Evolutionary conservation across 2,113 vertebrate genomes (phyloP), one percentile per base, ranked within the genome.

Genomic region (Saccopteryx leptura): DNA sequence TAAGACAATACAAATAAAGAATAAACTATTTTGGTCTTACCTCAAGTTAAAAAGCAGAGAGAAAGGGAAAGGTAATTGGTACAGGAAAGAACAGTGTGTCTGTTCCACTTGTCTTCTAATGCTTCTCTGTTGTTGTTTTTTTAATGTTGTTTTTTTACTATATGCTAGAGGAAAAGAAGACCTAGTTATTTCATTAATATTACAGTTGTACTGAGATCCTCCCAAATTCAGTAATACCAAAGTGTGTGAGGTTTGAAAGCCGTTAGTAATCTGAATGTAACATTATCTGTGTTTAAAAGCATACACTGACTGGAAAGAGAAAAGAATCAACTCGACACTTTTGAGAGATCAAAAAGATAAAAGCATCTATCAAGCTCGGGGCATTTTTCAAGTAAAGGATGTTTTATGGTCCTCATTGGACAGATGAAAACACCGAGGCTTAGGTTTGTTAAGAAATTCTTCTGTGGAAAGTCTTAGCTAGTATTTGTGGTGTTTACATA

Each of bases 71-170:
- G 5, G 2, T 23, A 17, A 17, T 31, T 46, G 23, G 17, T 15
- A 28, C 5, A 65, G 19, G 12, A 5, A 61, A 74, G 10, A 86
- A 19, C 13, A 28, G 1, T 3, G 1, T 3, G 7, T 84, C 5
- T 4, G 3, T 46, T 18, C 23, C 21, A 9, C 0, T 4, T 2
- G 0, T 39, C 12, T 78, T 17, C 12, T 46, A 21, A 24, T 69
- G n/a, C 1, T 19, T 23, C 21, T 78, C 21, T 7, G 39, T 39
- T 39, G 39, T 1, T 76, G 48, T 69, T 28, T 69, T 9, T 65
- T 26, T 65, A 26, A 39, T 39, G 39, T 39, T 28, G 56, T 23
- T 33, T 33, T 54, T 74, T 63, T 7, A 18, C 17, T 76, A 10
- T 31, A 8, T n/a, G n/a, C 26, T 5, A 31, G 5, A 87, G 11